Conservation (phyloP, 2,888 invertebrate species). For the Epirrita christyi region DNA sequence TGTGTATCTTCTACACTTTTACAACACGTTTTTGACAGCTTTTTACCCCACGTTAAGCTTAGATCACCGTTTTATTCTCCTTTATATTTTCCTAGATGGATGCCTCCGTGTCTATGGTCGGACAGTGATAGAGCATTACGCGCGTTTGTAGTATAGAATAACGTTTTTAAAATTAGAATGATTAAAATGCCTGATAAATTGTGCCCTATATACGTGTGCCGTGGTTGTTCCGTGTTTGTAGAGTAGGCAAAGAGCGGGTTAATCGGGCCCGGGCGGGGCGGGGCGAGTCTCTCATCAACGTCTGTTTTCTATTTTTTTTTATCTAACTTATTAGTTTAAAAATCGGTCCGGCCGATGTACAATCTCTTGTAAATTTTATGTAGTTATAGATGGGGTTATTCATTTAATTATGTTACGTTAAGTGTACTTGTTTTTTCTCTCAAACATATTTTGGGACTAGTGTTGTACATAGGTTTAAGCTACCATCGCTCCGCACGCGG, state of each 20-base stretch:
- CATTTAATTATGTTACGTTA: slow-evolving; percentile 77
- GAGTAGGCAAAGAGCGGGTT: slow-evolving; percentile 44
- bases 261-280: slow-evolving; percentile 44
- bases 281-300: slow-evolving; percentile 34
- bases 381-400: slow-evolving; percentile 77
- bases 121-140: slow-evolving; percentile 17
- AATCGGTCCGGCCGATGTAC: slow-evolving; percentile 69
- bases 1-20: slow-evolving; percentile 68
- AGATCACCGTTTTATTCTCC: slow-evolving; percentile 35
- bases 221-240: slow-evolving; percentile 58
- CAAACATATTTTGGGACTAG: slow-evolving; percentile 52
- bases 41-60: slow-evolving; percentile 49
- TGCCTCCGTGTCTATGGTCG: slow-evolving; percentile 17
- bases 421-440: slow-evolving; percentile 66
- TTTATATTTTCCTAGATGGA: slow-evolving; percentile 22
- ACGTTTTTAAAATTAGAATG: slow-evolving; percentile 31
- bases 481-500: slow-evolving; percentile 45
- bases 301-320: slow-evolving; percentile 50
- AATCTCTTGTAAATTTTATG: slow-evolving; percentile 82
- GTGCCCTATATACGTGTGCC: slow-evolving; percentile 52
- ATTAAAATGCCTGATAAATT: slow-evolving; percentile 41
- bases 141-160: slow-evolving; percentile 23
- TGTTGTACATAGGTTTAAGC: slow-evolving; percentile 48
- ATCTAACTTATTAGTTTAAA: slow-evolving; percentile 64
- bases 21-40: slow-evolving; percentile 48